A percentile compares a stretch with the other conserved stretches of the same genome.
These are phyloP conservation scores for Crocidura indochinensis DNA, from an alignment of 2,797 vertebrate species.

Conservation along the genomic window DNA sequence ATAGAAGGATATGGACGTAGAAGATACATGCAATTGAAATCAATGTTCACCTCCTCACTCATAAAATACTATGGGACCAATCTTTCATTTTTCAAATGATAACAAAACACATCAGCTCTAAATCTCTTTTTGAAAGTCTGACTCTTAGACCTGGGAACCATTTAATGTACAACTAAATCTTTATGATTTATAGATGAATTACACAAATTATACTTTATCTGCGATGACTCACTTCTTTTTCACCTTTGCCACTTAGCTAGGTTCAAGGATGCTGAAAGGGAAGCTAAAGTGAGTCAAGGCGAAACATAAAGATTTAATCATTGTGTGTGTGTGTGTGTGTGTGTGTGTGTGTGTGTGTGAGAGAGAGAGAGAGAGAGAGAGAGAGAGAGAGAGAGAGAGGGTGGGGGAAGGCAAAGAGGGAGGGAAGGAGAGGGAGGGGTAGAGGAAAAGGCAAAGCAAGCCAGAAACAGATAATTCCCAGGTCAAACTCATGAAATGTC, in stretches of 20 bases:
- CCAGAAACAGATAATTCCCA: conserved; percentile 13
- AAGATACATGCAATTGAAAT: conserved; percentile 26
- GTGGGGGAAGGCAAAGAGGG: not conserved
- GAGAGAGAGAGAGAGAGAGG: not conserved
- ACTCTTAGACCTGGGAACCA: conserved; percentile 39
- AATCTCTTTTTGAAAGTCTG: conserved; percentile 56
- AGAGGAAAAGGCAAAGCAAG: too few relatives aligned
- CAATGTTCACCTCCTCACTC: not conserved
- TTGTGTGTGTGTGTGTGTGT: too few relatives aligned
- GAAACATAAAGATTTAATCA: not conserved
- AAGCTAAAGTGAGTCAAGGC: conserved; percentile 57
- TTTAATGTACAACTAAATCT: conserved; percentile 51
- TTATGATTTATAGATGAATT: conserved; percentile 57
- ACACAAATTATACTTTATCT: conserved; percentile 55
- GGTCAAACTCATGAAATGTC: not conserved
- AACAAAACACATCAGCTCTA: conserved; percentile 18
- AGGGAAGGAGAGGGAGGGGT: not conserved
- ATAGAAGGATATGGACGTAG: not conserved
- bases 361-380: not conserved
- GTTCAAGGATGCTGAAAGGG: conserved; percentile 47
- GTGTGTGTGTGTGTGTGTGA: not conserved
- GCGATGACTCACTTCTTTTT: conserved; percentile 58
- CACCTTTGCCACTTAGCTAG: conserved; percentile 5
- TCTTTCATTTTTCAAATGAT: conserved; percentile 44
- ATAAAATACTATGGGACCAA: conserved; percentile 31